Percentiles rank a stretch among this genome's conserved stretches.
phyloP scores from a whole-genome alignment of 2,888 invertebrate species.

The Taenaris catops region DNA sequence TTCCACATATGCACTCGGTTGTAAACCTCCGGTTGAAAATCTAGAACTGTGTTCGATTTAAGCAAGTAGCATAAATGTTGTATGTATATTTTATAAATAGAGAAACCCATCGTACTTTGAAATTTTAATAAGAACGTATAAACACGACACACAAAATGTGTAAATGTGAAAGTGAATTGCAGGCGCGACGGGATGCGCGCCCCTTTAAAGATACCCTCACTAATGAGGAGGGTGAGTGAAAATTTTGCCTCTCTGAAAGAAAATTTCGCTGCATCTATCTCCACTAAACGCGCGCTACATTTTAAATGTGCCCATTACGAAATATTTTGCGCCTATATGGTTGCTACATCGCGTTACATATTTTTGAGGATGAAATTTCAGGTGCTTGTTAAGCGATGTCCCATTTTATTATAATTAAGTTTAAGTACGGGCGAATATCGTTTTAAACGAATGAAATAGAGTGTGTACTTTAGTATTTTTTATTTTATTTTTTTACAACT shows the following conservation, averaged over 20 bases:
- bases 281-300: constrained; percentile 25
- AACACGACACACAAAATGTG: constrained; percentile 21
- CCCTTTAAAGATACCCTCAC: constrained; percentile 30
- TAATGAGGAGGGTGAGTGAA: constrained; percentile 32
- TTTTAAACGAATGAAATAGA: too few species aligned
- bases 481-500: too few species aligned
- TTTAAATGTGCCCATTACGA: constrained; percentile 27
- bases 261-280: constrained; percentile 30
- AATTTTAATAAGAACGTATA: constrained; percentile 18
- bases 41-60: too few species aligned
- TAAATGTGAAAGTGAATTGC: constrained; percentile 30
- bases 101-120: constrained; percentile 4
- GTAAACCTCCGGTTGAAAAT: too few species aligned
- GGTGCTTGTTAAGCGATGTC: too few species aligned
- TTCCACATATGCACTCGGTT: too few species aligned
- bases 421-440: too few species aligned
- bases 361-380: constrained; percentile 1
- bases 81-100: not conserved
- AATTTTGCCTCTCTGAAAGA: constrained; percentile 31
- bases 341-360: constrained; percentile 11
- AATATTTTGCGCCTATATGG: constrained; percentile 23
- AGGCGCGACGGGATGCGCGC: constrained; percentile 29
- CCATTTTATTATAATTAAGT: too few species aligned
- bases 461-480: too few species aligned
- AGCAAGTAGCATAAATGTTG: too few species aligned